Evolutionary conservation across 2,888 invertebrate species (phyloP).

Genomic region (Cosmopolites sordidus): DNA sequence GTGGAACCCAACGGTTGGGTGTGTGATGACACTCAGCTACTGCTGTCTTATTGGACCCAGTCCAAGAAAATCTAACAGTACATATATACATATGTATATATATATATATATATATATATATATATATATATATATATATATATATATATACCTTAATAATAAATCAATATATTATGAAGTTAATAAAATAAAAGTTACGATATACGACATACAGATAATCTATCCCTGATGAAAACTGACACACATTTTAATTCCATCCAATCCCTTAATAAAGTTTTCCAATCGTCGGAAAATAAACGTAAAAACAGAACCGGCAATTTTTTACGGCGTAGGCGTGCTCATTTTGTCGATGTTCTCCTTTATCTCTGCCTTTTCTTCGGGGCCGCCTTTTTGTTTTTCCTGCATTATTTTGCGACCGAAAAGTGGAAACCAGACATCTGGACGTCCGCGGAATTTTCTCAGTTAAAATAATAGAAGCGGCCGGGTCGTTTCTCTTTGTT

Average conservation of each 20-base stretch:
- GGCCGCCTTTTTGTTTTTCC: constrained; percentile 24
- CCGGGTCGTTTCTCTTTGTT: constrained; percentile 42
- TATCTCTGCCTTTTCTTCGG: constrained; percentile 14
- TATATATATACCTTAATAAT: too few species aligned
- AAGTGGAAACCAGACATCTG: constrained; percentile 37
- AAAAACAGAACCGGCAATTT: constrained; percentile 20
- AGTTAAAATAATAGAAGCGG: constrained; percentile 42
- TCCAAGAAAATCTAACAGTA: too few species aligned
- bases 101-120: too few species aligned
- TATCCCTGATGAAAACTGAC: too few species aligned
- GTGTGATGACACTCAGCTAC: too few species aligned
- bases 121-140: too few species aligned
- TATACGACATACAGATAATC: too few species aligned
- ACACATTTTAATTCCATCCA: background rate
- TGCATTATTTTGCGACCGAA: constrained; percentile 27
- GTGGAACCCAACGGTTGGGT: too few species aligned
- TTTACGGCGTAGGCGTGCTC: constrained; percentile 25
- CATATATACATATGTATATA: too few species aligned
- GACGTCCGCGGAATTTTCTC: constrained; percentile 40
- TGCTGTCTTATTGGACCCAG: too few species aligned
- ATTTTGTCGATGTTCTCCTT: constrained; percentile 23
- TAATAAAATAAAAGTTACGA: too few species aligned
- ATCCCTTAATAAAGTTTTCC: constrained; percentile 22
- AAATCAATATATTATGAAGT: too few species aligned
- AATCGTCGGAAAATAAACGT: constrained; percentile 21